These are phyloP conservation scores for Acleris cristana DNA, from an alignment of 2,888 invertebrate genomes.

Conservation along the genomic window DNA sequence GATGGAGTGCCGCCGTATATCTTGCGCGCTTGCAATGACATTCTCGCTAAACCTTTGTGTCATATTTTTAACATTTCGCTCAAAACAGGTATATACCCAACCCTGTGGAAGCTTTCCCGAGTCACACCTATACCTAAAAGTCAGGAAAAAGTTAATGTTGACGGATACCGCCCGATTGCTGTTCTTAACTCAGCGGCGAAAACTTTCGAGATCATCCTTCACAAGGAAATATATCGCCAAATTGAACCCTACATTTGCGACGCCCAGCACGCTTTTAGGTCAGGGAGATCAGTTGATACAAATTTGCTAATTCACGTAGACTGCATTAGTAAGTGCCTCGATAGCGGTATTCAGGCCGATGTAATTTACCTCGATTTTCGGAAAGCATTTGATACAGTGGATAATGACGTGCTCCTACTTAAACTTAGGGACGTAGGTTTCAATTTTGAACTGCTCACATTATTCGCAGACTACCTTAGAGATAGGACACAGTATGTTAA, in stretches of 20 bases:
- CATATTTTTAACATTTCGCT: neutral
- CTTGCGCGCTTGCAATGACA: neutral
- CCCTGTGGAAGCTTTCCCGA: neutral
- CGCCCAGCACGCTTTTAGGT: constrained; percentile 3
- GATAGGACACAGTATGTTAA: no score
- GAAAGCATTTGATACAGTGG: neutral
- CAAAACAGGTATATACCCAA: neutral
- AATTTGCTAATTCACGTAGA: neutral
- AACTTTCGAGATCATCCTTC: neutral
- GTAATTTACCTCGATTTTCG: neutral
- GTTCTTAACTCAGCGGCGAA: neutral
- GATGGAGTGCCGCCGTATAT: constrained; percentile 1
- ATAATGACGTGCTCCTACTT: no score
- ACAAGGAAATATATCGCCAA: neutral
- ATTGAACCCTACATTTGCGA: neutral
- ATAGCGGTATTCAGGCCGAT: no score
- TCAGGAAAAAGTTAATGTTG: neutral
- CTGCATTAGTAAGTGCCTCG: neutral
- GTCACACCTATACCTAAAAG: no score
- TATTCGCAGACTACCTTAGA: no score
- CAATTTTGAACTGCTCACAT: no score
- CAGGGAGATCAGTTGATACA: neutral
- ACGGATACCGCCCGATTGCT: neutral
- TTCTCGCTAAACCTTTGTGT: neutral
- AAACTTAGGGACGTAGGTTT: no score